A percentile compares a stretch with the other conserved stretches of the same genome.
phyloP scores from a whole-genome alignment of 2,888 invertebrate genomes.

The Ormyrus labotus region DNA sequence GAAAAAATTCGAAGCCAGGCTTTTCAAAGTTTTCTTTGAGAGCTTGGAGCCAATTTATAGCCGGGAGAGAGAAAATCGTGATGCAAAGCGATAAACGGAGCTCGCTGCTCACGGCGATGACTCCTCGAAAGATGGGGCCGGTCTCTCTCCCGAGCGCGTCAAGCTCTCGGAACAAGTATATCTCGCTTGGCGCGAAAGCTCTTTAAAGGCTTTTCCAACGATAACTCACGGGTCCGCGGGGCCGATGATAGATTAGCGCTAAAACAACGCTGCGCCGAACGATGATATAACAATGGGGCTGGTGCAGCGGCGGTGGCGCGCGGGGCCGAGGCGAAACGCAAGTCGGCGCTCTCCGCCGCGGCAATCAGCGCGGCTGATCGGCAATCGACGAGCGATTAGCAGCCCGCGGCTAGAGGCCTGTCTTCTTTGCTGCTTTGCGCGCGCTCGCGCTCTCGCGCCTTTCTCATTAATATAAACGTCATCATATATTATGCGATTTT shows the following conservation, averaged over 20 bases:
- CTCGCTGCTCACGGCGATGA: too few relatives aligned
- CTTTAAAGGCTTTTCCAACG: not conserved
- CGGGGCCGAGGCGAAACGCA: not conserved
- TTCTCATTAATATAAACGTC: slow-evolving; percentile 68
- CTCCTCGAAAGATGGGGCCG: too few relatives aligned
- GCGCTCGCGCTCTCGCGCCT: slow-evolving; percentile 47
- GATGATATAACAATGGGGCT: slow-evolving; percentile 50
- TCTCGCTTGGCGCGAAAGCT: too few relatives aligned
- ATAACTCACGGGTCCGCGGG: not conserved
- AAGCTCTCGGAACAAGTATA: too few relatives aligned
- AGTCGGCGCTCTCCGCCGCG: not conserved
- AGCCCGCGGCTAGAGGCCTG: slow-evolving; percentile 57
- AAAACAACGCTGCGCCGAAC: slow-evolving; percentile 31
- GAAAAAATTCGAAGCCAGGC: too few relatives aligned
- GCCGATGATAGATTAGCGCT: slow-evolving; percentile 54
- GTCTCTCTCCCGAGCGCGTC: too few relatives aligned
- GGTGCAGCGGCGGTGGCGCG: not conserved
- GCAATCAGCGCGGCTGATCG: slow-evolving; percentile 55
- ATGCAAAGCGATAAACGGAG: too few relatives aligned
- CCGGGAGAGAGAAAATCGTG: too few relatives aligned
- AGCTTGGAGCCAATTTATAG: too few relatives aligned
- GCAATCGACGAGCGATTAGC: slow-evolving; percentile 55
- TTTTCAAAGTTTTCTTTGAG: too few relatives aligned
- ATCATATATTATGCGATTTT: slow-evolving; percentile 63
- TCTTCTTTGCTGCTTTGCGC: slow-evolving; percentile 48